Percentiles rank a stretch among this genome's conserved stretches.
Conservation (phyloP, 2,113 vertebrate genomes). For the Podiceps cristatus region DNA sequence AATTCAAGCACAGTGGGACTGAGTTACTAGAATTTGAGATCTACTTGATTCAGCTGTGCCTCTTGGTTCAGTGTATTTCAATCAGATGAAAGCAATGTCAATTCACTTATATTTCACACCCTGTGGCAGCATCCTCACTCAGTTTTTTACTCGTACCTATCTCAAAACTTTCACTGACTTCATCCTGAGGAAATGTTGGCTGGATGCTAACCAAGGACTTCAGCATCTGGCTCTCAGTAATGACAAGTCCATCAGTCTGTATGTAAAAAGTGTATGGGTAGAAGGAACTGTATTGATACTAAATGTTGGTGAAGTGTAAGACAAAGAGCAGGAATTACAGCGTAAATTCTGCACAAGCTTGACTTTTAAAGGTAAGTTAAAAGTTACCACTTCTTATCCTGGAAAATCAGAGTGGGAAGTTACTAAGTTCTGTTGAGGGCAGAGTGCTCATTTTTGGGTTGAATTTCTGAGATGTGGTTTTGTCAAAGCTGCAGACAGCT, state of each 20-base stretch:
- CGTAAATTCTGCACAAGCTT: background rate
- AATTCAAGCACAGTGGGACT: background rate
- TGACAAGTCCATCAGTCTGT: background rate
- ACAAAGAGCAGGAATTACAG: background rate
- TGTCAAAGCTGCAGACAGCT: background rate
- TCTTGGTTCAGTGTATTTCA: background rate
- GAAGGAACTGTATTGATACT: background rate
- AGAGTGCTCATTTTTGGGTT: background rate
- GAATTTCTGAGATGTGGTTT: background rate
- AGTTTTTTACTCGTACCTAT: background rate
- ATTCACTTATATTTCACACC: accelerated
- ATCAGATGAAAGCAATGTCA: background rate
- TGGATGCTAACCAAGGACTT: background rate
- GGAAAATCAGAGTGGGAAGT: background rate
- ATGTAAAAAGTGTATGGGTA: background rate
- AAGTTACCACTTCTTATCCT: background rate
- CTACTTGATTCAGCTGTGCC: accelerated
- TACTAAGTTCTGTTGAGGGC: background rate
- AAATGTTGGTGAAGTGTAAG: background rate
- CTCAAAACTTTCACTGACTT: background rate
- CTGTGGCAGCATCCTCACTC: background rate
- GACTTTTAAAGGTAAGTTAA: background rate
- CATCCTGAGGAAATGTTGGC: background rate
- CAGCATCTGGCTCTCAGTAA: background rate
- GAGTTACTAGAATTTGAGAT: background rate